Evolutionary conservation across 2,113 vertebrate species (phyloP), one percentile per base, ranked within the genome.

Genomic region (Eulemur macaco): DNA sequence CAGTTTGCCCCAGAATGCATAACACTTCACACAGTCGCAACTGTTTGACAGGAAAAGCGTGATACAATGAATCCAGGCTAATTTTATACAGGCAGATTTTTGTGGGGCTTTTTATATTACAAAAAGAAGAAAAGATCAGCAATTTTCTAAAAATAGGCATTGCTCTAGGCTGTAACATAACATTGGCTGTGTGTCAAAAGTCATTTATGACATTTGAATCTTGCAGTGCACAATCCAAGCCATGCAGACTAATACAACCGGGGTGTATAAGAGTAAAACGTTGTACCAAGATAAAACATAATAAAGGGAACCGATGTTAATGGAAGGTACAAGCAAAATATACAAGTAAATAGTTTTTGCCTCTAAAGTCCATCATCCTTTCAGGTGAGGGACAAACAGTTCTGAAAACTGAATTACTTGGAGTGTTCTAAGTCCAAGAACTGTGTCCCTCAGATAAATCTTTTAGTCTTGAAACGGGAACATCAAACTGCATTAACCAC

Each of bases 101-200:
- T 6, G 34, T 1, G 12, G 21, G 8, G 4, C 58, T 45, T 66
- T 45, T 56, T 6, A 63, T 68, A 77, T n/a, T 64, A 78, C 31
- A 25, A 58, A 68, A 63, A 42, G 13, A 82, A 39, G 1, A 74
- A 87, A 11, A 71, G 0, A 31, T 84, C 39, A 89, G 34, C 31
- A 85, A 84, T 77, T 86, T 78, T 8, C 39, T 93, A 78, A 94
- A 96, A 73, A 42, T 6, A 83, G 42, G 63, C 27, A 77, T n/a
- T 17, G 3, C 5, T 71, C 1, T 73, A 37, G 37, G 31, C 82
- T 91, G 2, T 66, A 84, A 47, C 1, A n/a, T 81, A 58, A 50
- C n/a, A 89, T 96, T 77, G 82, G 4, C 20, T 82, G 4, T 56
- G 71, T 78, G 68, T 80, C 50, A 96, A 89, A 91, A 95, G 31